Evolutionary conservation across 2,797 vertebrate species (phyloP).

Genomic region (Muraenolepis orangiensis): DNA sequence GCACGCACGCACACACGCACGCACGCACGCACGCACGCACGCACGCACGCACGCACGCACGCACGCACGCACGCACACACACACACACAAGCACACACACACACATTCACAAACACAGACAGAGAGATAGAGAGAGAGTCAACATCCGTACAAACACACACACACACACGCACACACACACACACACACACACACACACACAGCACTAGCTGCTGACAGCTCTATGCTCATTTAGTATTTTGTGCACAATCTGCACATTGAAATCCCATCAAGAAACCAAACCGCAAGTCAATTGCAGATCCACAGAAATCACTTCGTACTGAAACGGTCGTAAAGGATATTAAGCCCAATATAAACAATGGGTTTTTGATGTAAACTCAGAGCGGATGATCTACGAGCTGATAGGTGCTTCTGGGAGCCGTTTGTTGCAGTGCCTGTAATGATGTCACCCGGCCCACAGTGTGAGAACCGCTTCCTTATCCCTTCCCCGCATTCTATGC

Average conservation of each 20-base stretch:
- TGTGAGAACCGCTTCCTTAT: neutral
- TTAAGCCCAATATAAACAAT: neutral
- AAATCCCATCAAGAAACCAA: conserved; percentile 26
- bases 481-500: neutral
- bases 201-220: conserved; percentile 10
- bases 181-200: conserved; percentile 4
- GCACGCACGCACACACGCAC: conserved; percentile 1
- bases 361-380: neutral
- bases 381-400: neutral
- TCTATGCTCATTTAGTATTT: conserved; percentile 17
- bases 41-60: too few species aligned
- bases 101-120: too few species aligned
- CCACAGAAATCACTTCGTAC: conserved; percentile 8
- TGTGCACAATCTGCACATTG: conserved; percentile 29
- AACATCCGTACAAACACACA: too few species aligned
- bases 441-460: neutral
- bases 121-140: too few species aligned
- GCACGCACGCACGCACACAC: neutral
- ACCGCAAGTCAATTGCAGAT: conserved; percentile 6
- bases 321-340: neutral
- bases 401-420: neutral
- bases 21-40: neutral
- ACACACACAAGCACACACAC: neutral
- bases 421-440: neutral
- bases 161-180: too few species aligned